These are phyloP conservation scores for Polypedilum vanderplanki DNA, from an alignment of 1,140 invertebrate species.

Conservation along the genomic window DNA sequence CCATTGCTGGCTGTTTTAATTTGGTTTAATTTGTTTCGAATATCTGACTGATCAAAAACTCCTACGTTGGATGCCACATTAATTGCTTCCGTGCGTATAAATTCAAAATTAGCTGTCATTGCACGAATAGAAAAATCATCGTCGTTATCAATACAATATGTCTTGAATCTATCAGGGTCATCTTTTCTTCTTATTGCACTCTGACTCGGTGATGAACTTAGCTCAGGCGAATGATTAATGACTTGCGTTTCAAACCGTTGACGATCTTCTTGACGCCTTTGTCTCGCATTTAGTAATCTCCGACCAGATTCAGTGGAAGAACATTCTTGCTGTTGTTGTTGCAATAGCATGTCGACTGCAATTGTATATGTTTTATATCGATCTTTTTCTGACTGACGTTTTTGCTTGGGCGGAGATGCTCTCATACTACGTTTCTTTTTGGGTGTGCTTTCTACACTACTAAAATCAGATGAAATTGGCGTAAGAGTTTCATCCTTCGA, in stretches of 20 bases:
- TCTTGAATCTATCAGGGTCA: not conserved
- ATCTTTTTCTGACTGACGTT: conserved; percentile 61
- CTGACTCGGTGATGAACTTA: not conserved
- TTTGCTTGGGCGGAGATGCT: conserved; percentile 65
- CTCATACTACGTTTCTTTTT: conserved; percentile 50
- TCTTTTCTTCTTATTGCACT: not conserved
- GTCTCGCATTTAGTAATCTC: conserved; percentile 54
- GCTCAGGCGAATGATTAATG: conserved; percentile 34
- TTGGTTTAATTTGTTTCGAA: not conserved
- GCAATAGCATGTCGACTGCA: conserved; percentile 46
- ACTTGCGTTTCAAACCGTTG: conserved; percentile 65
- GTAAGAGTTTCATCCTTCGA: conserved; percentile 45
- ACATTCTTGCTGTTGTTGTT: conserved; percentile 33
- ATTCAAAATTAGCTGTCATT: conserved; percentile 39
- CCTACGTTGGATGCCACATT: not conserved
- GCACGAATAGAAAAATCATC: conserved; percentile 46
- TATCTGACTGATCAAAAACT: not conserved
- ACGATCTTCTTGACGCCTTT: conserved; percentile 58
- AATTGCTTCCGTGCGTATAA: conserved; percentile 33
- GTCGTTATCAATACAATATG: conserved; percentile 42
- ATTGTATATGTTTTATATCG: conserved; percentile 74
- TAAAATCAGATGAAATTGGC: conserved; percentile 51
- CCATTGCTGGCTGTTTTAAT: not conserved
- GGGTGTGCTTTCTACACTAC: conserved; percentile 64
- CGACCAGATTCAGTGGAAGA: conserved; percentile 35